Evolutionary conservation across 2,113 vertebrate genomes (phyloP).

Genomic region (Nesoenas mayeri): DNA sequence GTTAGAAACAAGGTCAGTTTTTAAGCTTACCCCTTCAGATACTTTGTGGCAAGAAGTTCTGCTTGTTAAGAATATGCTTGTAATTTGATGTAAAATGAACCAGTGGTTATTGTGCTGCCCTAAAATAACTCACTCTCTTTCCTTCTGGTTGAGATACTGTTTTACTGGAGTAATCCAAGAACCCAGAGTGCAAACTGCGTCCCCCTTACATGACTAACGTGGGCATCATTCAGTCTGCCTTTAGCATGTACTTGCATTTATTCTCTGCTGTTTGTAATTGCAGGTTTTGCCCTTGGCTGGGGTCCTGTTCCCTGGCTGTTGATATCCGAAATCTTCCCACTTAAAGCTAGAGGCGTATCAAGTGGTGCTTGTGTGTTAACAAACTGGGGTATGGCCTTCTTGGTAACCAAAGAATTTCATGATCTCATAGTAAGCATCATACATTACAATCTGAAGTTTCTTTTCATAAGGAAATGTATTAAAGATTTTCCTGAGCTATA

Average conservation of each 20-base stretch:
- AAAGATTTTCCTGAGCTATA: not conserved
- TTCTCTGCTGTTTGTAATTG: not conserved
- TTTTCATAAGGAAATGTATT: not conserved
- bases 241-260: not conserved
- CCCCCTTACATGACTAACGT: not conserved
- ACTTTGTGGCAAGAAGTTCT: not conserved
- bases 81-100: not conserved
- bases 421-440: conserved; percentile 80
- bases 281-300: conserved; percentile 90
- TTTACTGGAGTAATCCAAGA: not conserved
- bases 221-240: not conserved
- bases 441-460: not conserved
- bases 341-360: conserved; percentile 77
- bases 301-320: conserved; percentile 89
- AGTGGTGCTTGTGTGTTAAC: conserved; percentile 84
- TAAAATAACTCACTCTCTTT: not conserved
- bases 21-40: not conserved
- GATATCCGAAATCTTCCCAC: conserved; percentile 89
- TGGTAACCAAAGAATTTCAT: conserved; percentile 86
- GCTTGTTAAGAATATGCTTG: not conserved
- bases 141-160: not conserved
- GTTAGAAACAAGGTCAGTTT: not conserved
- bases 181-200: not conserved
- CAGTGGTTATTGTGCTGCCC: not conserved
- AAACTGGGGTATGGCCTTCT: conserved; percentile 87